phyloP scores from a whole-genome alignment of 23 tunicate species.

The Botrylloides violaceus region DNA sequence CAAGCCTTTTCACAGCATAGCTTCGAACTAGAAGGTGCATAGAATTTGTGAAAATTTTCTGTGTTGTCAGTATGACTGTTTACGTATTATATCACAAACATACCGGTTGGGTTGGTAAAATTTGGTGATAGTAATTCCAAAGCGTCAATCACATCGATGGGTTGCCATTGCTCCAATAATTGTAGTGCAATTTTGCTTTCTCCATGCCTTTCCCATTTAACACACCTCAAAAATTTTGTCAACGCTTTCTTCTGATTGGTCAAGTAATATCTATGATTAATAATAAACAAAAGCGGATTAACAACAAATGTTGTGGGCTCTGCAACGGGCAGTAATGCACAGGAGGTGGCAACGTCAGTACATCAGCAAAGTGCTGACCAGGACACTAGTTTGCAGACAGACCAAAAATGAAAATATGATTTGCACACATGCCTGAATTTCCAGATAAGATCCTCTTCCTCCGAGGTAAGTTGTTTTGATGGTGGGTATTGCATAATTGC shows the following conservation, averaged over 20 bases:
- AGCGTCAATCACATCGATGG: slow-evolving; percentile 82
- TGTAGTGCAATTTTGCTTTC: slow-evolving; percentile 74
- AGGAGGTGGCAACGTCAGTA: no score
- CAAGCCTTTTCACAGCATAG: slow-evolving; percentile 80
- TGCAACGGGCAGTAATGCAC: no score
- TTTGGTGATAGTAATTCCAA: slow-evolving; percentile 69
- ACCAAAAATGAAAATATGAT: no score
- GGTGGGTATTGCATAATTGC: slow-evolving; percentile 64
- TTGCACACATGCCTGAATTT: slow-evolving; percentile 81
- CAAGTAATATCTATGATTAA: slow-evolving; percentile 28
- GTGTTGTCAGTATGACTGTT: neutral
- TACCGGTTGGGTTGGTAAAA: slow-evolving; percentile 69
- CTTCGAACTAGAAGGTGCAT: slow-evolving; percentile 62
- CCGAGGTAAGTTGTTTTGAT: slow-evolving; percentile 64
- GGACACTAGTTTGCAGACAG: no score
- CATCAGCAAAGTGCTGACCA: no score
- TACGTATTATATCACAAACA: neutral
- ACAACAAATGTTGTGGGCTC: no score
- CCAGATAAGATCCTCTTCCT: slow-evolving; percentile 86
- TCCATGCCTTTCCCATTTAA: slow-evolving; percentile 76
- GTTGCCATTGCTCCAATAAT: slow-evolving; percentile 82
- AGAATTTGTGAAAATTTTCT: neutral
- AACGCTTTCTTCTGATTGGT: slow-evolving; percentile 81
- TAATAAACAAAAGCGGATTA: no score
- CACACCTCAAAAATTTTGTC: slow-evolving; percentile 86